phyloP scores from a whole-genome alignment of 1,140 invertebrate genomes.

The Drosophila orena region DNA sequence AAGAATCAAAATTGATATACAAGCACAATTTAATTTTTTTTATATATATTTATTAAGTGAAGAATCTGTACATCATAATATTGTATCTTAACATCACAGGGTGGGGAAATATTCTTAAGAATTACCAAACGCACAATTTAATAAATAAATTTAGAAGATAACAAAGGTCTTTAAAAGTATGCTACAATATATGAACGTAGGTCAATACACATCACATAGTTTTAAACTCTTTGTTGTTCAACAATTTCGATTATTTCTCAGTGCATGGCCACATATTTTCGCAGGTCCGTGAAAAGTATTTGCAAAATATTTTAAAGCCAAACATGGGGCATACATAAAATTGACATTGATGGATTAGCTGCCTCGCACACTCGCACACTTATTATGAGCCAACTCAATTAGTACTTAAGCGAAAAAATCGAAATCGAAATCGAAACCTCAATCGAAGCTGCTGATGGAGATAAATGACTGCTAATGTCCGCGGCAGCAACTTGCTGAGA shows the following conservation, averaged over 20 bases:
- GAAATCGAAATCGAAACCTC: conserved; percentile 26
- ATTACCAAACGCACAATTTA: too few species aligned
- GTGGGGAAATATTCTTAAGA: too few species aligned
- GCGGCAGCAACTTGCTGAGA: conserved; percentile 20
- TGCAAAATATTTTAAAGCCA: conserved; percentile 23
- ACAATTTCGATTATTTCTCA: background rate
- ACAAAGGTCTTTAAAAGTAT: too few species aligned
- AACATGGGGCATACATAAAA: conserved; percentile 18
- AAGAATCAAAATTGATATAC: too few species aligned
- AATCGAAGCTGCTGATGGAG: conserved; percentile 18
- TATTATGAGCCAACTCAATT: conserved; percentile 23
- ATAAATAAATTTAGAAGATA: too few species aligned
- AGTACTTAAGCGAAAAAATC: conserved; percentile 14
- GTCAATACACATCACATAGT: too few species aligned
- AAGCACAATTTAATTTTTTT: too few species aligned
- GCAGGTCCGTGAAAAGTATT: conserved; percentile 13
- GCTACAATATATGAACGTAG: too few species aligned
- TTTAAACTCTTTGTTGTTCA: too few species aligned
- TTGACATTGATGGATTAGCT: conserved; percentile 44
- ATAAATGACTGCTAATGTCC: conserved; percentile 34
- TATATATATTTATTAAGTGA: too few species aligned
- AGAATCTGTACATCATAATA: too few species aligned
- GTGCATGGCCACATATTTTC: conserved; percentile 1
- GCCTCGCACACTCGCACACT: conserved; percentile 1
- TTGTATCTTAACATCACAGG: too few species aligned